phyloP scores from a whole-genome alignment of 2,113 vertebrate genomes.

The Microcebus griseorufus region DNA sequence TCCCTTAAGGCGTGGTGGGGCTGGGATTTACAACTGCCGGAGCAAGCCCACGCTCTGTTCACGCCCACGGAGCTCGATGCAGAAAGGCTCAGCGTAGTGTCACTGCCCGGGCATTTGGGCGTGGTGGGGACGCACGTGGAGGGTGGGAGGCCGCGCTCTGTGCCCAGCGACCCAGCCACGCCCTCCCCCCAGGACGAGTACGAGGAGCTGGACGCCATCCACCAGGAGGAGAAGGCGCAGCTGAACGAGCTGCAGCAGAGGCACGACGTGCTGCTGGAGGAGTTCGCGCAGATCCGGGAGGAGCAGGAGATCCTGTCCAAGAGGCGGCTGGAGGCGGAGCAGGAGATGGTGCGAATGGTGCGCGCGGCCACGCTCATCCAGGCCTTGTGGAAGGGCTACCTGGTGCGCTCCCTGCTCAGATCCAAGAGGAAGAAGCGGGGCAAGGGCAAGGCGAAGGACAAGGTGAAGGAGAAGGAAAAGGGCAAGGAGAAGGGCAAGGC shows the following conservation, averaged over 20 bases:
- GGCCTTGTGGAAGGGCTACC: slow-evolving; percentile 91
- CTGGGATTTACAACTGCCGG: background rate
- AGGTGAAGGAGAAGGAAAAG: slow-evolving; percentile 63
- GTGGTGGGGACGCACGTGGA: background rate
- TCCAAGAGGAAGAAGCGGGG: slow-evolving; percentile 82
- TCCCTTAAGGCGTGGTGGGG: background rate
- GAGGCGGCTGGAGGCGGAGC: slow-evolving; percentile 81
- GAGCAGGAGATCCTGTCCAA: slow-evolving; percentile 79
- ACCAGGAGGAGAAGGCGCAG: slow-evolving; percentile 84
- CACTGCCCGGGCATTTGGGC: fast-evolving
- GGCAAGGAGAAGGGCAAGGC: background rate
- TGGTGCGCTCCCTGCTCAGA: slow-evolving; percentile 86
- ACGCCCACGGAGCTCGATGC: background rate
- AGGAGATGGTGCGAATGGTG: slow-evolving; percentile 82
- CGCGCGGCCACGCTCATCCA: slow-evolving; percentile 88
- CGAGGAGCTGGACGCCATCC: slow-evolving; percentile 79
- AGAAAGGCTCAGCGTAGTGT: background rate
- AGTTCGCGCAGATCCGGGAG: slow-evolving; percentile 87
- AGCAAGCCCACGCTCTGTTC: background rate
- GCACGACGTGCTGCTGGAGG: slow-evolving; percentile 80
- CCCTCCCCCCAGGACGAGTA: slow-evolving; percentile 82
- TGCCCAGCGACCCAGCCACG: background rate
- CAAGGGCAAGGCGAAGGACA: slow-evolving; percentile 69
- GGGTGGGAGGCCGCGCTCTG: background rate
- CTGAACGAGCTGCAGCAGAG: slow-evolving; percentile 82